Evolutionary conservation across 2,113 vertebrate genomes (phyloP).

Genomic region (Gymnocephalus cernua): DNA sequence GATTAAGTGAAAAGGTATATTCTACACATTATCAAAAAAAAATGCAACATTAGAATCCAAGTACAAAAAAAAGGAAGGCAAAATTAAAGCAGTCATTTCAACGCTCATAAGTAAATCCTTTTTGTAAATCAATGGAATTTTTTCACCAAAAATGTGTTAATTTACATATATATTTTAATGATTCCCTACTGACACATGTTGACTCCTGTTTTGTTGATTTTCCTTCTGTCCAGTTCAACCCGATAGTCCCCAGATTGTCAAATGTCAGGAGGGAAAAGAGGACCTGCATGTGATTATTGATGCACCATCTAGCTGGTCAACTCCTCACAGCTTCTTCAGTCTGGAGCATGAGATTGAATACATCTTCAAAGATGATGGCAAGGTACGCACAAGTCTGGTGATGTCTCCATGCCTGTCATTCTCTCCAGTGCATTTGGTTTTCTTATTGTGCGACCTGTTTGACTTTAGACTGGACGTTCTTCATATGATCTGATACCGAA

Average conservation of each 20-base stretch:
- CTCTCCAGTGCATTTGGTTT: background rate
- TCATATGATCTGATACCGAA: constrained; percentile 51
- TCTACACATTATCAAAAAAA: background rate
- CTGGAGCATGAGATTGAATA: constrained; percentile 83
- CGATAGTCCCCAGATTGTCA: constrained; percentile 63
- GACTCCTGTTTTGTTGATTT: background rate
- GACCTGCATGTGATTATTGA: constrained; percentile 68
- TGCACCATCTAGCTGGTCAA: constrained; percentile 78
- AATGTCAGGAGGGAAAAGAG: constrained; percentile 36
- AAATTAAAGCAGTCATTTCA: too few species aligned
- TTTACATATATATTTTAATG: background rate
- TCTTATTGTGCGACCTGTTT: constrained; percentile 33
- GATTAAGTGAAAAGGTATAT: background rate
- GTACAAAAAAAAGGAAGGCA: background rate
- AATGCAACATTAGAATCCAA: background rate
- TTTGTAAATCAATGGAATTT: background rate
- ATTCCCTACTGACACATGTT: background rate
- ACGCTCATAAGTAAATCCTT: too few species aligned
- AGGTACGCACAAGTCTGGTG: constrained; percentile 49
- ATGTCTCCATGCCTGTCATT: background rate
- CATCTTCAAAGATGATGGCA: constrained; percentile 61
- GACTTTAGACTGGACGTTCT: constrained; percentile 32
- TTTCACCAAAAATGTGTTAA: background rate
- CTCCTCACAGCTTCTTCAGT: constrained; percentile 83
- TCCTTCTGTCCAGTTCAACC: constrained; percentile 68